Evolutionary conservation across 2,113 vertebrate species (phyloP).

Genomic region (Phoenicopterus ruber): DNA sequence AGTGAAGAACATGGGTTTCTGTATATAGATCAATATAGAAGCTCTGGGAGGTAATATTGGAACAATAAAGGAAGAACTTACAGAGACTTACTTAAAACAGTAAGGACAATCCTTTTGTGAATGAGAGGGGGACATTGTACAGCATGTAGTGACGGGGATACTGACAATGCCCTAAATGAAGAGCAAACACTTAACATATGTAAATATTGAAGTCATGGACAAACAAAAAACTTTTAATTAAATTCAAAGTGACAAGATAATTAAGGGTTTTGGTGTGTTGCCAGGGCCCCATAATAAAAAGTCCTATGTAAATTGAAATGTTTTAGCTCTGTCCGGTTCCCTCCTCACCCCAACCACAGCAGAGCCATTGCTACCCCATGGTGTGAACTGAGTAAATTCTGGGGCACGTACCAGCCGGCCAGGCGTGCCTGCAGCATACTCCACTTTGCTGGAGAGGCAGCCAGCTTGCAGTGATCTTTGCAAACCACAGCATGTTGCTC

Average conservation of each 20-base stretch:
- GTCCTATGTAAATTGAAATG: not conserved
- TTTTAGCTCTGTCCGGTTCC: not conserved
- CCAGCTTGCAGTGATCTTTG: not conserved
- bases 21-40: not conserved
- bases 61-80: not conserved
- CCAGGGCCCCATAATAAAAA: not conserved
- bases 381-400: not conserved
- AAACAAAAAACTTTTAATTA: not conserved
- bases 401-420: not conserved
- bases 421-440: not conserved
- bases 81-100: not conserved
- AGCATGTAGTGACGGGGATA: not conserved
- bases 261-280: not conserved
- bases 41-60: not conserved
- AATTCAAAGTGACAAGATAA: not conserved
- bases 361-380: not conserved
- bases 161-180: not conserved
- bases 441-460: not conserved
- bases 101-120: not conserved
- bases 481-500: not conserved
- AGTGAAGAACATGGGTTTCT: not conserved
- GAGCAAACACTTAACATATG: not conserved
- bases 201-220: not conserved
- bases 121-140: not conserved
- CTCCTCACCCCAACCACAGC: not conserved